Conservation (phyloP, 1,140 invertebrate species). For the Agraylea sexmaculata region DNA sequence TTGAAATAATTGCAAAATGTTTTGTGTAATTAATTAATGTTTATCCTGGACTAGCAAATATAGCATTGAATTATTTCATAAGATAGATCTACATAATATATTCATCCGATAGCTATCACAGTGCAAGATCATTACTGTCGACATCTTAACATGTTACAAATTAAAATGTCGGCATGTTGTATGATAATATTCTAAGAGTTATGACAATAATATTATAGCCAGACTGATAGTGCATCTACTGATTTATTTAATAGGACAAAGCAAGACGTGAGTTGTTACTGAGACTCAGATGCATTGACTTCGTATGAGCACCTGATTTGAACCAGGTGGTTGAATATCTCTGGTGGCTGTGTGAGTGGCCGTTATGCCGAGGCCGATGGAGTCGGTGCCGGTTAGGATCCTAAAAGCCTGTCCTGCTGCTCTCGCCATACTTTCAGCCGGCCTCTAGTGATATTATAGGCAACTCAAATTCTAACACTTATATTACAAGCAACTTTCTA, state of each 20-base stretch:
- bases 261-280: slow-evolving; percentile 3
- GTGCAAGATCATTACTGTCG: no score
- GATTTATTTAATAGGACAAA: not conserved
- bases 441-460: slow-evolving; percentile 52
- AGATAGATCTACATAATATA: no score
- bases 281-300: slow-evolving; percentile 2
- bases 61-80: no score
- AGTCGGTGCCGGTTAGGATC: slow-evolving; percentile 63
- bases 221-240: not conserved
- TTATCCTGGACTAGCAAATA: no score
- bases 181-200: not conserved
- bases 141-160: no score
- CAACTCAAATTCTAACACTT: no score
- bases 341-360: slow-evolving; percentile 47
- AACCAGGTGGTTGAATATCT: slow-evolving; percentile 40
- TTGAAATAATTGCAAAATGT: no score
- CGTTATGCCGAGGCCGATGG: slow-evolving; percentile 55
- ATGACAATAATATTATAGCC: not conserved
- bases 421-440: slow-evolving; percentile 62
- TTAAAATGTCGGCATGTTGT: no score
- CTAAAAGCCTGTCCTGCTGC: slow-evolving; percentile 64
- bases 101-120: no score
- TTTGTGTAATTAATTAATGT: no score
- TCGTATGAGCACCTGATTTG: slow-evolving; percentile 23
- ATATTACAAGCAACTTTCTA: no score